These are phyloP conservation scores for Thaleichthys pacificus DNA, from an alignment of 2,797 vertebrate species.

Conservation along the genomic window DNA sequence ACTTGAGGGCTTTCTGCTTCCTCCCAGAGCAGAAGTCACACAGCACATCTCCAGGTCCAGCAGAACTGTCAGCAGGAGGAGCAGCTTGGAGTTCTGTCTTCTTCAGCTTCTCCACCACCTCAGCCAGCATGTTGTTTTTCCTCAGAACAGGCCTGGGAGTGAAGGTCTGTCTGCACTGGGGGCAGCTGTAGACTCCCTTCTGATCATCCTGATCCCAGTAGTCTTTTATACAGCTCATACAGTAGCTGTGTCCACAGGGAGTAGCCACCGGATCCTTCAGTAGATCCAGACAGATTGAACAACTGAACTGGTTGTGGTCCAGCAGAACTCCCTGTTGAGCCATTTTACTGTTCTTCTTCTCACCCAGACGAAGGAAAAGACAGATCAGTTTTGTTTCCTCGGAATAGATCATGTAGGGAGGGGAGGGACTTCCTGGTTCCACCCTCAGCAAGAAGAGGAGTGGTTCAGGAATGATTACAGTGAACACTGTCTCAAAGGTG, in stretches of 20 bases:
- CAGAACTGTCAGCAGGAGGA: background rate
- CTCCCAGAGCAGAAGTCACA: conserved; percentile 13
- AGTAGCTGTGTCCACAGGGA: conserved; percentile 34
- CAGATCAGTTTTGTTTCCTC: too few relatives aligned
- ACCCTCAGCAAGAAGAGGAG: too few relatives aligned
- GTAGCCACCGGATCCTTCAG: conserved; percentile 32
- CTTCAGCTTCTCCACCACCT: conserved; percentile 15
- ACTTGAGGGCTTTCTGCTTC: conserved; percentile 14
- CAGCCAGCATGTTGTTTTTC: background rate
- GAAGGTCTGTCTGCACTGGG: conserved; percentile 40
- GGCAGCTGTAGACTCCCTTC: conserved; percentile 17
- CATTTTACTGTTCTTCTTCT: too few relatives aligned
- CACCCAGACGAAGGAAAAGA: too few relatives aligned
- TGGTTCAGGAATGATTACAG: too few relatives aligned
- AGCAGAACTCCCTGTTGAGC: too few relatives aligned
- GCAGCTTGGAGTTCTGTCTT: conserved; percentile 12
- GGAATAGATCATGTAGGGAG: too few relatives aligned
- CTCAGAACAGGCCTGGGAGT: conserved; percentile 15
- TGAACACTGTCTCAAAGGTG: too few relatives aligned
- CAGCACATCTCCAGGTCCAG: conserved; percentile 16
- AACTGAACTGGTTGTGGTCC: background rate
- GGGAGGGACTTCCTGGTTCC: too few relatives aligned
- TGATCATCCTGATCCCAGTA: conserved; percentile 30
- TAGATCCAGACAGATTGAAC: conserved; percentile 34
- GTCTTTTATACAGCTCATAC: conserved; percentile 32